Evolutionary conservation across 1,140 invertebrate species (phyloP).

Genomic region (Euura saliciscinereae): DNA sequence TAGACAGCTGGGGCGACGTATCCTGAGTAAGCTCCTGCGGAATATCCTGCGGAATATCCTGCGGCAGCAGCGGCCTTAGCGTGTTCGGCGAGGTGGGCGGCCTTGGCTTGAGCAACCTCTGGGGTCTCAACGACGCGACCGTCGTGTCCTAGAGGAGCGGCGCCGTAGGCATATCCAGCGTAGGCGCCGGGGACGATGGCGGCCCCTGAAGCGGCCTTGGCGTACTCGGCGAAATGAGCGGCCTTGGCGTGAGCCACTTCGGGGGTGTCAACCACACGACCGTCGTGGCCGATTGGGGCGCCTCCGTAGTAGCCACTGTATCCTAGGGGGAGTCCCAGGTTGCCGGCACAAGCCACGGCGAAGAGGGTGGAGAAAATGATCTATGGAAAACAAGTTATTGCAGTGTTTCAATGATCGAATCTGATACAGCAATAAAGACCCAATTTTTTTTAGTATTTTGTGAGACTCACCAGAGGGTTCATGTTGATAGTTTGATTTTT

Average conservation of each 20-base stretch:
- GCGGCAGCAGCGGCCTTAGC: slow-evolving; percentile 6
- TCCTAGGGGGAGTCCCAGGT: slow-evolving; percentile 16
- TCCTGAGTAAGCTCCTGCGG: background rate
- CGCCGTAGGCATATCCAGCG: background rate
- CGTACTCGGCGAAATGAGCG: slow-evolving; percentile 38
- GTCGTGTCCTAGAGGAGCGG: slow-evolving; percentile 25
- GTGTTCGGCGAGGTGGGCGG: background rate
- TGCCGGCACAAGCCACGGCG: slow-evolving; percentile 9
- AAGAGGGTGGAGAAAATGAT: slow-evolving; percentile 8
- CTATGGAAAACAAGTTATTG: background rate
- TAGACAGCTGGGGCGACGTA: background rate
- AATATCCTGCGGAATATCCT: background rate
- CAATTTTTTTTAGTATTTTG: background rate
- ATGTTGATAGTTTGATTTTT: slow-evolving; percentile 7
- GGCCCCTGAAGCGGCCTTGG: slow-evolving; percentile 23
- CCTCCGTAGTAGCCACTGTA: slow-evolving; percentile 14
- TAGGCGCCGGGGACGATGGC: slow-evolving; percentile 26
- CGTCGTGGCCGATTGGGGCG: slow-evolving; percentile 43
- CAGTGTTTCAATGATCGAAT: background rate
- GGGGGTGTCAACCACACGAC: slow-evolving; percentile 54
- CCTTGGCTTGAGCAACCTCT: slow-evolving; percentile 42
- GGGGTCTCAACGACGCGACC: slow-evolving; percentile 43
- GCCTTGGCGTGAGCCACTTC: slow-evolving; percentile 46
- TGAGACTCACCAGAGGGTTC: background rate
- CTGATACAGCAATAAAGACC: background rate